These are phyloP conservation scores for Xestia xanthographa DNA, from an alignment of 2,888 invertebrate genomes.

Conservation along the genomic window DNA sequence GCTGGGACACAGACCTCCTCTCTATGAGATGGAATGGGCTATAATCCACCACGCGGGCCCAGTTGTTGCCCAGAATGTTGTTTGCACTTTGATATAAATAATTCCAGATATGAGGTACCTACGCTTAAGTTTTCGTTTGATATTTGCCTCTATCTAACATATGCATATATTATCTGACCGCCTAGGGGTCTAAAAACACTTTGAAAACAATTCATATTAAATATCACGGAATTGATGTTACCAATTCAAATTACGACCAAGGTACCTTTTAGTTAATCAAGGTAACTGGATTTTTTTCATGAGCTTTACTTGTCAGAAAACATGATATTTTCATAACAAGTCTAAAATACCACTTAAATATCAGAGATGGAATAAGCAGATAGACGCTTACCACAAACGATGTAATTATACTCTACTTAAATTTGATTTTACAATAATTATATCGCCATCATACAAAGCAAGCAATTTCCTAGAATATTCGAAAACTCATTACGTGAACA, in stretches of 20 bases:
- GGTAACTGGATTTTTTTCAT: not conserved
- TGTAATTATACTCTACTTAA: not conserved
- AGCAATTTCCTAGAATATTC: conserved; percentile 3
- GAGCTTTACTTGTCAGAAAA: not conserved
- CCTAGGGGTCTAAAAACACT: not conserved
- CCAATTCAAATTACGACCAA: not conserved
- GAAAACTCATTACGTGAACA: not conserved
- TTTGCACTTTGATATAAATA: not conserved
- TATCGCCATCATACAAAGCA: not conserved
- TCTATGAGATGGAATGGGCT: too few relatives aligned
- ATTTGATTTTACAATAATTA: not conserved
- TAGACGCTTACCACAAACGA: not conserved
- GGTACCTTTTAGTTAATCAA: too few relatives aligned
- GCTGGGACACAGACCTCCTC: too few relatives aligned
- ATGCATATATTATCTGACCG: not conserved
- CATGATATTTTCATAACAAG: not conserved
- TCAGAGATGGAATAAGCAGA: not conserved
- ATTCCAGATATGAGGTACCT: not conserved
- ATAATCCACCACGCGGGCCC: too few relatives aligned
- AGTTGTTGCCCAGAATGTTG: too few relatives aligned
- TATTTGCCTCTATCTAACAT: too few relatives aligned
- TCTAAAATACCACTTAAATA: not conserved
- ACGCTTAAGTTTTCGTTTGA: not conserved
- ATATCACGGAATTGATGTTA: not conserved
- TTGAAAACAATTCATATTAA: not conserved